Evolutionary conservation across 2,888 invertebrate genomes (phyloP).

Genomic region (Eupithecia dodoneata): DNA sequence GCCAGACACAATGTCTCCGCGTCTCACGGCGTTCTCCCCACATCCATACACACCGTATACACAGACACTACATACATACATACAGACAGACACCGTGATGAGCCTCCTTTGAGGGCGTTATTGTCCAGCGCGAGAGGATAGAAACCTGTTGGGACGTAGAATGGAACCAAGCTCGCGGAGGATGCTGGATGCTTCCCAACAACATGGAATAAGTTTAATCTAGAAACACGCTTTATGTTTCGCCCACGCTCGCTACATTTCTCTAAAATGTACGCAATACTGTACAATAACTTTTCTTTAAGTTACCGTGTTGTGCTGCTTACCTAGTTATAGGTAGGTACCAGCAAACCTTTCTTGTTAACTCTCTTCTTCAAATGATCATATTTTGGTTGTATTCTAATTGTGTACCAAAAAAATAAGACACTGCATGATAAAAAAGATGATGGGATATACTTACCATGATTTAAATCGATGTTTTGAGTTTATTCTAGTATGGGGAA

Average conservation of each 20-base stretch:
- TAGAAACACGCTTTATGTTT: background rate
- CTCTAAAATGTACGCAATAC: no score
- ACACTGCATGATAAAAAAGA: background rate
- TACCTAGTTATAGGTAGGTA: background rate
- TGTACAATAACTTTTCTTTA: no score
- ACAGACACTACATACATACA: background rate
- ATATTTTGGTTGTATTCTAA: background rate
- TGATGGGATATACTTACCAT: background rate
- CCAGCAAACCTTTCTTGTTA: background rate
- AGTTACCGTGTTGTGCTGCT: background rate
- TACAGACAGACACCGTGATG: constrained; percentile 12
- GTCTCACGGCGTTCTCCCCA: background rate
- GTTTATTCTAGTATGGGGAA: background rate
- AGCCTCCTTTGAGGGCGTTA: constrained; percentile 28
- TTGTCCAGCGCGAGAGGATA: constrained; percentile 19
- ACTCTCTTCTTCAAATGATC: background rate
- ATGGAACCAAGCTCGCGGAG: background rate
- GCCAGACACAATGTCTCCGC: background rate
- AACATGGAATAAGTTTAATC: background rate
- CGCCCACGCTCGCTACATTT: background rate
- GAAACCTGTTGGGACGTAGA: background rate
- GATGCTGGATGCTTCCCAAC: background rate
- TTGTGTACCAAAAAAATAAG: background rate
- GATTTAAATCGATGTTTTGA: background rate
- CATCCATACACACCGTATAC: background rate